Evolutionary conservation across 2,797 vertebrate species (phyloP), one percentile per base, ranked within the genome.

Genomic region (Silurus aristotelis): DNA sequence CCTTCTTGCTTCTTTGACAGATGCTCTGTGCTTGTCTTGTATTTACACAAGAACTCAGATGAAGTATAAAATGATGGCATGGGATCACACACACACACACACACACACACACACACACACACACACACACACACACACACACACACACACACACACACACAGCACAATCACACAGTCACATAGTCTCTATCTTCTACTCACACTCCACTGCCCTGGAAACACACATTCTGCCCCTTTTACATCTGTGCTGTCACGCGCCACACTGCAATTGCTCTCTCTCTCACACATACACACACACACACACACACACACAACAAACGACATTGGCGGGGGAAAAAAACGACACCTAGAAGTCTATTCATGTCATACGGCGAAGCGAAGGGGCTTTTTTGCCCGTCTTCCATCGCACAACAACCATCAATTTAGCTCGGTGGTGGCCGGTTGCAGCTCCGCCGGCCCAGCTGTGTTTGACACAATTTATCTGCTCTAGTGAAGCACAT

Each of bases 401-500:
- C 91, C 92, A 91, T 87, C 83, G 89, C 84, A 89, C 92, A 93
- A 89, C 91, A 95, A 93, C 91, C 90, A 91, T 93, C 92, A 95
- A 95, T 93, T 90, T 92, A 90, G 90, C 90, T 90, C 89, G 73
- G 89, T 90, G 93, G 94, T 91, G 92, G 92, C 90, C 93, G 91
- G 91, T 90, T 91, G 90, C 89, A 88, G 90, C 89, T 91, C 89
- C 82, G 94, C 91, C 89, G 85, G 87, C 92, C 92, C 85, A 86
- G 94, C 92, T 92, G 92, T 89, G 91, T 94, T 94, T 91, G 91
- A 94, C 87, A 93, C 87, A 93, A 92, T 91, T 94, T 90, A 92
- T 94, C 90, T 93, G 93, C 92, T 93, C 93, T 93, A 94, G 88
- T 91, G 93, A 95, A 95, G 92, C 91, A 92, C 81, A 93, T 90